Conservation (phyloP, 2,113 vertebrate species). For the Chaetodon trifascialis region DNA sequence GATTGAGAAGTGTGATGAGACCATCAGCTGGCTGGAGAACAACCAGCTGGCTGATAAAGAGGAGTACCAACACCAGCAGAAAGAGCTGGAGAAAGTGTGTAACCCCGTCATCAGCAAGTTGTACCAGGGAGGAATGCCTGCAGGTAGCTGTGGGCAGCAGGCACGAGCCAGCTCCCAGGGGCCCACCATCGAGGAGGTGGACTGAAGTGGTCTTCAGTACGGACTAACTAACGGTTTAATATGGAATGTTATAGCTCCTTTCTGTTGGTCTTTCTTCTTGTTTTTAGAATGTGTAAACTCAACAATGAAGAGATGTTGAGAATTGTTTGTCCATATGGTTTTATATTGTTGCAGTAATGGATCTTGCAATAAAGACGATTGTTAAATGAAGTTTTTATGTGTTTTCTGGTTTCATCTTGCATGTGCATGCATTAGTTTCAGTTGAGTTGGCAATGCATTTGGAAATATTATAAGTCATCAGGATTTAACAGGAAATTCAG, state of each 20-base stretch:
- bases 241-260: neutral
- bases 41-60: slow-evolving; percentile 72
- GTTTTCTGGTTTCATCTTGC: neutral
- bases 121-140: slow-evolving; percentile 60
- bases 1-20: slow-evolving; percentile 56
- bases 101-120: slow-evolving; percentile 58
- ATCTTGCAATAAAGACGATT: slow-evolving; percentile 14
- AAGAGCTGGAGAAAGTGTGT: slow-evolving; percentile 67
- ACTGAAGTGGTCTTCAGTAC: slow-evolving; percentile 27
- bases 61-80: slow-evolving; percentile 66
- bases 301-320: too few relatives aligned
- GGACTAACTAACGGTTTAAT: slow-evolving; percentile 15
- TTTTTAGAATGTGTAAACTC: neutral
- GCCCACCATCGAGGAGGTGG: slow-evolving; percentile 67
- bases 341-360: slow-evolving; percentile 1
- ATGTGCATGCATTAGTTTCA: neutral
- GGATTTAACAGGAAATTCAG: neutral
- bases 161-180: slow-evolving; percentile 45
- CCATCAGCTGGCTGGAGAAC: slow-evolving; percentile 64
- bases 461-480: neutral
- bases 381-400: neutral
- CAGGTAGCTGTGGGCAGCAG: slow-evolving; percentile 31
- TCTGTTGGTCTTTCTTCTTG: neutral
- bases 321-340: neutral
- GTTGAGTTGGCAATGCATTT: neutral